These are phyloP conservation scores for Acanthaster planci DNA, from an alignment of 35 echinoderm and acorn worm genomes.

Conservation along the genomic window DNA sequence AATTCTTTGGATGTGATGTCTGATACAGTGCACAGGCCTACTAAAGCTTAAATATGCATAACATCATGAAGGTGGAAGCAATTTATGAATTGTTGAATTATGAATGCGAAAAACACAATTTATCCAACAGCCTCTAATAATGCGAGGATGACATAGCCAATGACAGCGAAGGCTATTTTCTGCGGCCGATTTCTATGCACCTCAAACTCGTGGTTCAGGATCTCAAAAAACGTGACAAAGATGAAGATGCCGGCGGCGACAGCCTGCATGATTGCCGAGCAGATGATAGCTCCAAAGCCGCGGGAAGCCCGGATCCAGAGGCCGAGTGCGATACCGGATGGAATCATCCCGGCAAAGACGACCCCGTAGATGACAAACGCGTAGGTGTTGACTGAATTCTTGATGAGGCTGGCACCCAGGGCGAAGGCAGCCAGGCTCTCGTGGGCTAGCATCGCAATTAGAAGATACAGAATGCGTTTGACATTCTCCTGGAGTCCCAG, in stretches of 20 bases:
- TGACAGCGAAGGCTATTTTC: slow-evolving; percentile 61
- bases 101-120: neutral
- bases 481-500: slow-evolving; percentile 79
- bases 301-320: slow-evolving; percentile 51
- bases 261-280: slow-evolving; percentile 80
- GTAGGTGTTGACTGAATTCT: slow-evolving; percentile 43
- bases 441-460: slow-evolving; percentile 82
- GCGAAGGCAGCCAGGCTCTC: slow-evolving; percentile 95
- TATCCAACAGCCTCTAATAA: slow-evolving; percentile 59
- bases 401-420: slow-evolving; percentile 75
- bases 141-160: slow-evolving; percentile 73
- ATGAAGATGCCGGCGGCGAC: slow-evolving; percentile 95
- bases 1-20: too few relatives aligned
- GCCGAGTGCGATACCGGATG: slow-evolving; percentile 74
- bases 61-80: too few relatives aligned
- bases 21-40: too few relatives aligned
- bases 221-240: slow-evolving; percentile 98
- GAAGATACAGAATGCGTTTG: slow-evolving; percentile 60
- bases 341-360: slow-evolving; percentile 86
- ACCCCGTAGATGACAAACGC: slow-evolving; percentile 57
- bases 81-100: neutral
- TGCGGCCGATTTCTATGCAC: slow-evolving; percentile 56
- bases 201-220: slow-evolving; percentile 95
- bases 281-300: slow-evolving; percentile 44
- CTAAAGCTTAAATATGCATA: too few relatives aligned